Conservation (phyloP, 2,797 vertebrate species). For the Chelonia mydas region DNA sequence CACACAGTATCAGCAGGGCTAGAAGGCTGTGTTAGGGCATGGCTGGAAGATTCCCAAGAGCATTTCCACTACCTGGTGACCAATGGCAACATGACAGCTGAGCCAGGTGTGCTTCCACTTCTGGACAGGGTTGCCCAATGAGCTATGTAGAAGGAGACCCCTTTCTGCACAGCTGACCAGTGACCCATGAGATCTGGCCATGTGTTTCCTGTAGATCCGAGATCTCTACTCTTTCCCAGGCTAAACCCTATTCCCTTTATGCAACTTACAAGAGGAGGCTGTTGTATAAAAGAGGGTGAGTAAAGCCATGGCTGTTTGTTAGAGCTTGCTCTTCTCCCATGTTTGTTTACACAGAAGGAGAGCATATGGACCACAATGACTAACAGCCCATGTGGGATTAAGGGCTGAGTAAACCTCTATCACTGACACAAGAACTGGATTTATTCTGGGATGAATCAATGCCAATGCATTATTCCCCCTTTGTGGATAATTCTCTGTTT, state of each 20-base stretch:
- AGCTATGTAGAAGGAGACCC: not conserved
- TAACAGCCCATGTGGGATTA: not conserved
- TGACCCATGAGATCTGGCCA: conserved; percentile 10
- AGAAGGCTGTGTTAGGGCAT: not conserved
- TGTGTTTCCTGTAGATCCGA: not conserved
- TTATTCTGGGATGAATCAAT: not conserved
- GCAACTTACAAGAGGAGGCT: not conserved
- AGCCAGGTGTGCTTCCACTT: not conserved
- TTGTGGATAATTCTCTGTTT: not conserved
- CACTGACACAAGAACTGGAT: not conserved
- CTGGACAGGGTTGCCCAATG: not conserved
- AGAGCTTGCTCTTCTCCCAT: conserved; percentile 11
- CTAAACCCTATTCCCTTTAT: conserved; percentile 20
- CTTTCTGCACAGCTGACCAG: conserved; percentile 49
- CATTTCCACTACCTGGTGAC: not conserved
- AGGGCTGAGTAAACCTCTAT: not conserved
- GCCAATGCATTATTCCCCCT: not conserved
- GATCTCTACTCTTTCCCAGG: conserved; percentile 65
- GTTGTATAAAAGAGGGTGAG: not conserved
- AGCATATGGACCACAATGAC: not conserved
- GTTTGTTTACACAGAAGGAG: conserved; percentile 11
- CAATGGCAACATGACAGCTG: not conserved
- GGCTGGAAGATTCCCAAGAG: not conserved
- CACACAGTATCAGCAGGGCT: not conserved
- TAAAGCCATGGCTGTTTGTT: not conserved